Percentiles rank a stretch among this genome's conserved stretches.
These are phyloP conservation scores for Halocynthia aurantium DNA, from an alignment of 23 tunicate species.

Conservation along the genomic window DNA sequence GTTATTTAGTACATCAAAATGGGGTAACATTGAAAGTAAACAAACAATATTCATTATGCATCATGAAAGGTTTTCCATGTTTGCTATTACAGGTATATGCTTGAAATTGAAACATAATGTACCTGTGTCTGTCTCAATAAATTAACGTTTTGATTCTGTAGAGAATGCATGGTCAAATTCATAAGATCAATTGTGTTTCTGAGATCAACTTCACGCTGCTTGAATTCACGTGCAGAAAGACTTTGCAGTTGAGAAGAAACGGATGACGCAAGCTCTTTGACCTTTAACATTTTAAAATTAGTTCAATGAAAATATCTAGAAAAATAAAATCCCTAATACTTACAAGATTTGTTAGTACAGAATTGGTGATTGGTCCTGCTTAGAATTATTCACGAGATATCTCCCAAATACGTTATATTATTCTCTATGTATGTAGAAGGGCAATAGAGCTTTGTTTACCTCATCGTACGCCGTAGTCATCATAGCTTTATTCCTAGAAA, in stretches of 20 bases:
- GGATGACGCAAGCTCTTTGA: background rate
- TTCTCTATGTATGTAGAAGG: too few relatives aligned
- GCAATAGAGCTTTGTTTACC: background rate
- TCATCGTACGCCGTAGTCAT: background rate
- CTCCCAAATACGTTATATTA: too few relatives aligned
- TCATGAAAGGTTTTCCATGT: too few relatives aligned
- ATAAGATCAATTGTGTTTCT: background rate
- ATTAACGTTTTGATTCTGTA: background rate
- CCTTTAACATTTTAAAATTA: too few relatives aligned
- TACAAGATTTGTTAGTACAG: too few relatives aligned
- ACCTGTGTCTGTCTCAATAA: conserved; percentile 8
- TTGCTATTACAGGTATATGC: too few relatives aligned
- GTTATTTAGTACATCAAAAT: background rate
- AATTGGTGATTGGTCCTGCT: too few relatives aligned
- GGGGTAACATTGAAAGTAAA: background rate
- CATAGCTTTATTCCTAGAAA: background rate
- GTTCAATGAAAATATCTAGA: too few relatives aligned
- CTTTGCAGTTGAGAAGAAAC: background rate
- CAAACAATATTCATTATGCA: background rate
- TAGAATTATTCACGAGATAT: too few relatives aligned
- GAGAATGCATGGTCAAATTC: background rate
- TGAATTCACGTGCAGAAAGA: background rate
- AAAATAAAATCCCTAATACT: too few relatives aligned
- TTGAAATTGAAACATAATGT: background rate
- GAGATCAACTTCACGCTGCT: background rate